A percentile compares a stretch with the other conserved stretches of the same genome.
phyloP scores from a whole-genome alignment of 2,797 vertebrate species.

The Ibycter americanus region DNA sequence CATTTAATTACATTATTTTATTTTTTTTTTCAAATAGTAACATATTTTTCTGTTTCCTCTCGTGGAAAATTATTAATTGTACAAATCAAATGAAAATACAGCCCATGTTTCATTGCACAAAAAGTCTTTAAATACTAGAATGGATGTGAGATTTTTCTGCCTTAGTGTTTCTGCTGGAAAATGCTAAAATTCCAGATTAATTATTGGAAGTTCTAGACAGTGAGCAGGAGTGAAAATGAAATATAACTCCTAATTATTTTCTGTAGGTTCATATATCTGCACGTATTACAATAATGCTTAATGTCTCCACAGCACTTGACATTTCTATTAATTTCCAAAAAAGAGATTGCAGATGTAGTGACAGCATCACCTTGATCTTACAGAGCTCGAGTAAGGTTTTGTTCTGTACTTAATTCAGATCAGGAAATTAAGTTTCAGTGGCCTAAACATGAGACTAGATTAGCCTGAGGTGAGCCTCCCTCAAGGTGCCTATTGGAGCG shows the following conservation, averaged over 20 bases:
- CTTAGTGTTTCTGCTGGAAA: neutral
- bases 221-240: neutral
- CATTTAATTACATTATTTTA: neutral
- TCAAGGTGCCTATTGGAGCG: neutral
- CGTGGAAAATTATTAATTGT: neutral
- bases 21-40: neutral
- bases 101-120: neutral
- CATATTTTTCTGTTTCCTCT: neutral
- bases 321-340: neutral
- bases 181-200: neutral
- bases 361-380: neutral
- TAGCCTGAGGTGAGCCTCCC: neutral
- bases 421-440: neutral
- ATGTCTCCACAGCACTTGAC: neutral
- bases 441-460: neutral
- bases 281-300: neutral
- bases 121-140: neutral
- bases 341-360: neutral
- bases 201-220: neutral
- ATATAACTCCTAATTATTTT: neutral
- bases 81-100: neutral
- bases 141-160: neutral
- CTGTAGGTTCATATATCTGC: neutral
- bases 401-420: neutral
- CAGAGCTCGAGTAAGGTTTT: neutral